A percentile compares a stretch with the other conserved stretches of the same genome.
Conservation (phyloP, 2,888 invertebrate genomes). For the Epiblema foenella region DNA sequence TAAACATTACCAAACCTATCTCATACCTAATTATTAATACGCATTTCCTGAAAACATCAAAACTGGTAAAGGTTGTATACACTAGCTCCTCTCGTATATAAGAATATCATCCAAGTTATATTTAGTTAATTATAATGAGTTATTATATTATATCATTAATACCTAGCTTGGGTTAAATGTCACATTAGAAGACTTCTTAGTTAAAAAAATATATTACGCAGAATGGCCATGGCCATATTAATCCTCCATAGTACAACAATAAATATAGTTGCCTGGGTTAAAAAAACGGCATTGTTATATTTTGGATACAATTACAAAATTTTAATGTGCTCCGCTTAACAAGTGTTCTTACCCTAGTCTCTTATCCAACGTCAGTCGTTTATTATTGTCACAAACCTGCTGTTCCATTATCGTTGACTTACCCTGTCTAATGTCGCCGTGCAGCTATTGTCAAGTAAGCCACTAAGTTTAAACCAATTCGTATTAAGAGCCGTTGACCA, state of each 20-base stretch:
- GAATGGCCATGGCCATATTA: not conserved
- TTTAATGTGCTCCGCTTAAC: slow-evolving; percentile 36
- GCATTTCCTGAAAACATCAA: not conserved
- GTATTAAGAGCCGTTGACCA: not conserved
- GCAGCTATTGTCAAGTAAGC: slow-evolving; percentile 36
- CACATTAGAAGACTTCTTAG: slow-evolving; percentile 3
- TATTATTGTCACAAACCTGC: slow-evolving; percentile 49
- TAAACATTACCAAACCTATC: slow-evolving; percentile 5
- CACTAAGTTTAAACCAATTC: slow-evolving; percentile 5
- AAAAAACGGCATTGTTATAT: slow-evolving; percentile 35
- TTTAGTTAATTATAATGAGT: not conserved
- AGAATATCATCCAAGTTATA: not conserved
- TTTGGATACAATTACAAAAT: not conserved
- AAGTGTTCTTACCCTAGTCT: slow-evolving; percentile 34
- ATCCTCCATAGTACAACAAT: not conserved
- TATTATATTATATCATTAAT: not conserved
- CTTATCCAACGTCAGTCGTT: slow-evolving; percentile 45
- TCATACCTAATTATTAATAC: slow-evolving; percentile 1
- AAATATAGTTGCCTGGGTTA: slow-evolving; percentile 19
- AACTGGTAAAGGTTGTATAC: not conserved
- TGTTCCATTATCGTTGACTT: slow-evolving; percentile 28
- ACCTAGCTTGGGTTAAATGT: not conserved
- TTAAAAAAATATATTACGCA: slow-evolving; percentile 2
- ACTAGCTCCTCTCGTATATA: not conserved
- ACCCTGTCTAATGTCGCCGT: slow-evolving; percentile 24